Conservation (phyloP, 1,140 invertebrate species). For the Brachionus rubens region DNA sequence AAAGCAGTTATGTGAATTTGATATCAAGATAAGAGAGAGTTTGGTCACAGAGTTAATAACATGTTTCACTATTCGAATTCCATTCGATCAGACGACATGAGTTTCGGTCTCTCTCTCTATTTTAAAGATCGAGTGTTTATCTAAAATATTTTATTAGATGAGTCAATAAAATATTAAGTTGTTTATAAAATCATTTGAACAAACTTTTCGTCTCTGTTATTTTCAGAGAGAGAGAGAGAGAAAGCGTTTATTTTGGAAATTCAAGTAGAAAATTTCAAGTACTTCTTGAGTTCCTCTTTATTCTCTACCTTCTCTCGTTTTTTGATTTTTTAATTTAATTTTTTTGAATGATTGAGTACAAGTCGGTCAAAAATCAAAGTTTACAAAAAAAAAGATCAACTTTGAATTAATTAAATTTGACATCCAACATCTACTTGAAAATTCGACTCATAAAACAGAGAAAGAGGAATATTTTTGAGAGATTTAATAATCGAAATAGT, state of each 20-base stretch:
- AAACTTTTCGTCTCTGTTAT: background rate
- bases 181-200: slow-evolving; percentile 36
- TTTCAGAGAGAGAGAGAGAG: no score
- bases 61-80: slow-evolving; percentile 2
- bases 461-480: no score
- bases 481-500: no score
- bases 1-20: no score
- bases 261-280: background rate
- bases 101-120: background rate
- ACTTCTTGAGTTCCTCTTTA: background rate
- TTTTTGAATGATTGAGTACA: slow-evolving; percentile 27
- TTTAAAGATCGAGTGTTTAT: background rate
- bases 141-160: slow-evolving; percentile 1
- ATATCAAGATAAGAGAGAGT: background rate
- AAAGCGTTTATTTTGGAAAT: no score
- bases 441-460: no score
- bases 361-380: background rate
- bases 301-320: no score
- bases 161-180: slow-evolving; percentile 38
- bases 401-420: slow-evolving; percentile 36
- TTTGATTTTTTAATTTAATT: slow-evolving; percentile 31
- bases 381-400: background rate
- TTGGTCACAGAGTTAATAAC: slow-evolving; percentile 27
- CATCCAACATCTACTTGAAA: background rate
- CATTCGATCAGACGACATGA: slow-evolving; percentile 1